A percentile compares a stretch with the other conserved stretches of the same genome.
Conservation (phyloP, 1,140 invertebrate genomes). For the Leptinotarsa defecta region DNA sequence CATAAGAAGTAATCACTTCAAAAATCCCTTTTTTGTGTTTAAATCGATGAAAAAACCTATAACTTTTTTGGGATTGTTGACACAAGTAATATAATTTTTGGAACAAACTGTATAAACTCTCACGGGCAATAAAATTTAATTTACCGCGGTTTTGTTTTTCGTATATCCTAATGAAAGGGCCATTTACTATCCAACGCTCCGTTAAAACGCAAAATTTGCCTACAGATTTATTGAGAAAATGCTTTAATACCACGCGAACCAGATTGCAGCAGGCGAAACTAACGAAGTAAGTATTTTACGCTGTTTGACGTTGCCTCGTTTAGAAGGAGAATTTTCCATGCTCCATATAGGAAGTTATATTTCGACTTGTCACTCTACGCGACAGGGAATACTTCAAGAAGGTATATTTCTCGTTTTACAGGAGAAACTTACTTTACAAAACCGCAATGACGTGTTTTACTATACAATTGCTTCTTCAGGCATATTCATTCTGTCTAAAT, state of each 20-base stretch:
- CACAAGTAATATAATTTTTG: too few relatives aligned
- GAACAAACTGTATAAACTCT: too few relatives aligned
- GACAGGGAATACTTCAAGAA: too few relatives aligned
- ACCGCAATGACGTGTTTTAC: too few relatives aligned
- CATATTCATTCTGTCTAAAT: too few relatives aligned
- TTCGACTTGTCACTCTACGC: neutral
- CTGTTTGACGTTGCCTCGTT: neutral
- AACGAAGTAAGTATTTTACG: conserved; percentile 7
- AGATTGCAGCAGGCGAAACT: conserved; percentile 1
- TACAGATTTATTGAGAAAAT: conserved; percentile 18
- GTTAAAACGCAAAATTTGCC: conserved; percentile 14
- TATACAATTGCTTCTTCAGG: too few relatives aligned
- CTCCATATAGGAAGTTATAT: conserved; percentile 3
- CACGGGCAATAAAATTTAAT: neutral
- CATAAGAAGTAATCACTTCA: too few relatives aligned
- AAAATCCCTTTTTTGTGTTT: too few relatives aligned
- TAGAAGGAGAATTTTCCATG: conserved; percentile 5
- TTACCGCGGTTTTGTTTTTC: neutral
- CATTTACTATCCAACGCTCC: conserved; percentile 11
- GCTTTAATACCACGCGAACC: neutral
- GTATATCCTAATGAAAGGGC: neutral
- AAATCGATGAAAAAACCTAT: too few relatives aligned
- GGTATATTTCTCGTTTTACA: too few relatives aligned
- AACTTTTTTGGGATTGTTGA: too few relatives aligned
- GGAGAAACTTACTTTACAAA: too few relatives aligned